A percentile compares a stretch with the other conserved stretches of the same genome.
These are phyloP conservation scores for Phalloptychus januarius DNA, from an alignment of 2,797 vertebrate species.

Conservation along the genomic window DNA sequence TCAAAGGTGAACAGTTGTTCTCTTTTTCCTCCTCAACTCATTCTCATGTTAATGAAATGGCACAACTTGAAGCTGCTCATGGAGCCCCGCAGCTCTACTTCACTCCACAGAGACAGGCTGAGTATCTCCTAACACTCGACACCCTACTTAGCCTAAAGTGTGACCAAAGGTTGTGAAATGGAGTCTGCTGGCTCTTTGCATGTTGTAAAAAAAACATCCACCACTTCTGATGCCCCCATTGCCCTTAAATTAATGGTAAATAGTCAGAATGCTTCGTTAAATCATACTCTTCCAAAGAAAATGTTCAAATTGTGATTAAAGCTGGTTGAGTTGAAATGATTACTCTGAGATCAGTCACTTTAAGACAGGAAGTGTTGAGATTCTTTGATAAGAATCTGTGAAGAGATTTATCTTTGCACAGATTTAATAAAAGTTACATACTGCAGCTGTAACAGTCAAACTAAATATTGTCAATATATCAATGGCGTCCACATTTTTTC, in stretches of 20 bases:
- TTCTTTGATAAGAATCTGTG: neutral
- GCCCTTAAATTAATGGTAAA: neutral
- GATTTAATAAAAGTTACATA: too few species aligned
- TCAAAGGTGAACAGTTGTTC: conserved; percentile 8
- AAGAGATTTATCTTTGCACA: too few species aligned
- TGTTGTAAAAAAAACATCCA: neutral
- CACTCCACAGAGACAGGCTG: neutral
- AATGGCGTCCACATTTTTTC: too few species aligned
- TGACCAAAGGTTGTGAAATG: conserved; percentile 53
- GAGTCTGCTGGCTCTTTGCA: neutral
- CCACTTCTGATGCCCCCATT: neutral
- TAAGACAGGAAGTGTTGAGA: neutral
- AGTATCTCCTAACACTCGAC: conserved; percentile 30
- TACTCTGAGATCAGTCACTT: neutral
- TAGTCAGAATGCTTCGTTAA: neutral
- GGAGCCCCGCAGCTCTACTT: conserved; percentile 17
- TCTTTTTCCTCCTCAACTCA: conserved; percentile 37
- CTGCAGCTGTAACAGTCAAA: too few species aligned
- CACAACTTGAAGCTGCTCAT: conserved; percentile 35
- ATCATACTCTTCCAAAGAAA: neutral
- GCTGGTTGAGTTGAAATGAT: neutral
- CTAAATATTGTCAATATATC: too few species aligned
- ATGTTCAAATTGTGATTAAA: neutral
- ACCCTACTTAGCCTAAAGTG: conserved; percentile 42
- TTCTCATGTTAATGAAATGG: conserved; percentile 32